A percentile compares a stretch with the other conserved stretches of the same genome.
These are phyloP conservation scores for Deilephila elpenor DNA, from an alignment of 2,888 invertebrate genomes.

Conservation along the genomic window DNA sequence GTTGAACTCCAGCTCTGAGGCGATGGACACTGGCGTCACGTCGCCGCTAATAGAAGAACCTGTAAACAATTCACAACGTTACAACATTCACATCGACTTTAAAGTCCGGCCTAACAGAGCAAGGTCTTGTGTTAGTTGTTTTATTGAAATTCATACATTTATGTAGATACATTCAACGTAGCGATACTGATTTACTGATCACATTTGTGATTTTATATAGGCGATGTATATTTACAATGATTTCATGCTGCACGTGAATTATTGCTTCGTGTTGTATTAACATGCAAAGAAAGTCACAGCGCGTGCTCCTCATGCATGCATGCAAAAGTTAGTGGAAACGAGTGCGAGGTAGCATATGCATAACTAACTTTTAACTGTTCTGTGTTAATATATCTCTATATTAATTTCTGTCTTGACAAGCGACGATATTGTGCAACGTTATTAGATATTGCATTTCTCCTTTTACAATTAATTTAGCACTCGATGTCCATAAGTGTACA, in stretches of 20 bases:
- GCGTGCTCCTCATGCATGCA: slow-evolving; percentile 22
- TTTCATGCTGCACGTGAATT: neutral
- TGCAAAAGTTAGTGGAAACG: slow-evolving; percentile 19
- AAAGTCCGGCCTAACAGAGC: neutral
- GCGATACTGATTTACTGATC: neutral
- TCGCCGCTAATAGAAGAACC: slow-evolving; percentile 86
- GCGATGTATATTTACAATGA: neutral
- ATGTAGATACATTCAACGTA: neutral
- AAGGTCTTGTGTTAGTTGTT: neutral
- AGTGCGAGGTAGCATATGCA: slow-evolving; percentile 31
- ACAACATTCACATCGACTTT: neutral
- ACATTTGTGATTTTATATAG: neutral
- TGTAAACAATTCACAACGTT: slow-evolving; percentile 40
- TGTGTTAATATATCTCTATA: neutral
- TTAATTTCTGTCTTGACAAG: slow-evolving; percentile 35
- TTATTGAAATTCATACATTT: neutral
- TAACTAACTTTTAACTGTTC: slow-evolving; percentile 17
- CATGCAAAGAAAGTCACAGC: slow-evolving; percentile 20
- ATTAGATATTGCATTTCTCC: slow-evolving; percentile 23
- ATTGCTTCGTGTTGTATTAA: neutral
- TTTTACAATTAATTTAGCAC: neutral
- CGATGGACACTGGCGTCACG: slow-evolving; percentile 87
- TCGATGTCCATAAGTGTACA: slow-evolving; percentile 13
- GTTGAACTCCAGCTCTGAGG: slow-evolving; percentile 87
- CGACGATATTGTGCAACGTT: slow-evolving; percentile 48